These are phyloP conservation scores for Heliconius hortense DNA, from an alignment of 2,888 invertebrate genomes.

Conservation along the genomic window DNA sequence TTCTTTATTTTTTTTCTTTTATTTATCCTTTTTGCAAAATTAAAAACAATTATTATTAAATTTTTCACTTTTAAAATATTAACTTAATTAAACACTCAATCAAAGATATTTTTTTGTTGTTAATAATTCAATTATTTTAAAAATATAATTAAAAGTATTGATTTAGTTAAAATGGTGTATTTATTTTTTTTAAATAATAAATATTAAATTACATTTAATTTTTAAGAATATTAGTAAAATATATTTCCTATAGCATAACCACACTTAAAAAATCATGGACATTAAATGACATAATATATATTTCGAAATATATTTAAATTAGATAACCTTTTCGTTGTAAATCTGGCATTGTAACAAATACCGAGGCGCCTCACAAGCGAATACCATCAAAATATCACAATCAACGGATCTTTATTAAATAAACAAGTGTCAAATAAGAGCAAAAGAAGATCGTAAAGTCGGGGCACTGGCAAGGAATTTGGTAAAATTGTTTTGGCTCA, in stretches of 20 bases:
- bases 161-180: too few species aligned
- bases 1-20: slow-evolving; percentile 44
- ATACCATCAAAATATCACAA: slow-evolving; percentile 67
- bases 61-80: neutral
- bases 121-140: too few species aligned
- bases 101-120: too few species aligned
- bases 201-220: neutral
- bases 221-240: neutral
- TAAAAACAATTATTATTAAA: neutral
- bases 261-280: neutral
- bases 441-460: slow-evolving; percentile 71
- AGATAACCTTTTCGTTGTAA: slow-evolving; percentile 48
- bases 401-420: slow-evolving; percentile 57
- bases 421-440: slow-evolving; percentile 53
- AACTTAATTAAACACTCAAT: neutral
- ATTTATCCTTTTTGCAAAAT: neutral
- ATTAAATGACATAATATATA: neutral
- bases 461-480: slow-evolving; percentile 75
- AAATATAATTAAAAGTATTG: too few species aligned
- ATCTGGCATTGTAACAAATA: slow-evolving; percentile 49
- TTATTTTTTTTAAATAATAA: too few species aligned
- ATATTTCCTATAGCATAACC: neutral
- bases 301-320: slow-evolving; percentile 52
- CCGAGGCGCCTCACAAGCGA: slow-evolving; percentile 52
- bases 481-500: slow-evolving; percentile 79